phyloP scores from a whole-genome alignment of 2,888 invertebrate species.

The Tetramorium bicarinatum region DNA sequence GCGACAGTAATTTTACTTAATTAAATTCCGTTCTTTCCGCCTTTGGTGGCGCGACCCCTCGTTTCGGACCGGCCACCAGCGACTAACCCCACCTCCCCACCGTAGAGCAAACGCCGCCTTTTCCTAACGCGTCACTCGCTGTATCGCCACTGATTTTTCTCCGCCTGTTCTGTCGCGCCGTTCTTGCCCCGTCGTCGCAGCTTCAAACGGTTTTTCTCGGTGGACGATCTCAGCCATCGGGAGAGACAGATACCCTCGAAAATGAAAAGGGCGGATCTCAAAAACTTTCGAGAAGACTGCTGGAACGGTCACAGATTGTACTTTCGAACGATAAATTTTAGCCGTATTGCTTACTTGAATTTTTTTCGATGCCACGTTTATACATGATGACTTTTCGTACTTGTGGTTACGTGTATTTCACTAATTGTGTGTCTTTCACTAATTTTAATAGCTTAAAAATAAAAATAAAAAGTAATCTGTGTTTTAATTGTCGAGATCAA shows the following conservation, averaged over 20 bases:
- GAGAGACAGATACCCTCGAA: conserved; percentile 10
- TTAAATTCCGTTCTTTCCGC: conserved; percentile 86
- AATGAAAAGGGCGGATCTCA: conserved; percentile 7
- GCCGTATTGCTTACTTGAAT: neutral
- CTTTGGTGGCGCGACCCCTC: conserved; percentile 74
- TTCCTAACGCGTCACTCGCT: conserved; percentile 54
- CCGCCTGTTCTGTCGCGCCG: conserved; percentile 47
- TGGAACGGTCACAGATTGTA: neutral
- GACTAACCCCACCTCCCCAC: conserved; percentile 29
- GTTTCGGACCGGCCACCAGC: conserved; percentile 55
- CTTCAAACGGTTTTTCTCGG: conserved; percentile 72
- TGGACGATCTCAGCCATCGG: conserved; percentile 58
- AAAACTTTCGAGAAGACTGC: conserved; percentile 15
- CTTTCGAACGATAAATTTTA: neutral
- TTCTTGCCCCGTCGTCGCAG: conserved; percentile 41
- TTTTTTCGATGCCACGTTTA: neutral
- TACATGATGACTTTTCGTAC: neutral
- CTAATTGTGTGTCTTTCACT: neutral
- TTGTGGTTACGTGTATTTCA: neutral
- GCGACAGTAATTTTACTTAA: conserved; percentile 86
- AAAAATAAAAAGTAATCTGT: too few relatives aligned
- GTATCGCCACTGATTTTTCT: conserved; percentile 75
- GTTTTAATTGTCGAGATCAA: neutral
- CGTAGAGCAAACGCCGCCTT: conserved; percentile 47
- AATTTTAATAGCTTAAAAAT: neutral